These are phyloP conservation scores for Rhipidura dahli DNA, from an alignment of 2,113 vertebrate species.

Conservation along the genomic window DNA sequence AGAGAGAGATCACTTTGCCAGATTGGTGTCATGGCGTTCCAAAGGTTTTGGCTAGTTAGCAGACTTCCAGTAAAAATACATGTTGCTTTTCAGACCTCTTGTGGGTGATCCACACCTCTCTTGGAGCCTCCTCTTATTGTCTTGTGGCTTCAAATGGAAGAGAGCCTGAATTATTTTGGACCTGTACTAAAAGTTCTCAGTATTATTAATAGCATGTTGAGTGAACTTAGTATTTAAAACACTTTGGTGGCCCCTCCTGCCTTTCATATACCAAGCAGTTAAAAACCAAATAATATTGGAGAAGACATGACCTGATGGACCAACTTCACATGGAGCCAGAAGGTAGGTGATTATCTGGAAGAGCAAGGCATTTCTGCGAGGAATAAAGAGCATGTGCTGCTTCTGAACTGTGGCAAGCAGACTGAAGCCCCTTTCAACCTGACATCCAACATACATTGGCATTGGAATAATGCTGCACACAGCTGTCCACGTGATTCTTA, in stretches of 20 bases:
- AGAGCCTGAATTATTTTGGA: constrained; percentile 55
- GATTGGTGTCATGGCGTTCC: constrained; percentile 69
- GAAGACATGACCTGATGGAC: background rate
- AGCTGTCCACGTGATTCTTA: background rate
- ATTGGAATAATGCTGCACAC: background rate
- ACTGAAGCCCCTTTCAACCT: background rate
- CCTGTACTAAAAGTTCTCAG: background rate
- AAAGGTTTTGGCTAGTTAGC: constrained; percentile 69
- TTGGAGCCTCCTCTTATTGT: constrained; percentile 67
- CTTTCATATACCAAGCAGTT: background rate
- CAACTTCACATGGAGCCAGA: background rate
- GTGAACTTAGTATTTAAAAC: background rate
- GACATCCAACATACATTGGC: rapidly evolving
- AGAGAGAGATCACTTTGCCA: constrained; percentile 64
- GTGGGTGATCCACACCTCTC: constrained; percentile 69
- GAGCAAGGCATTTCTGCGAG: background rate
- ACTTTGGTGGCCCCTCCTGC: background rate
- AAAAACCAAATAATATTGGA: background rate
- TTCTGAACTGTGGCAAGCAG: background rate
- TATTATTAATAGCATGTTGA: constrained; percentile 36
- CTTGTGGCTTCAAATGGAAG: constrained; percentile 68
- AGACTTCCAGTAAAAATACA: constrained; percentile 75
- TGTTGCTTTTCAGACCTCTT: constrained; percentile 69
- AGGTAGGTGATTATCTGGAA: background rate
- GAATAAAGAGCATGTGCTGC: background rate